A percentile compares a stretch with the other conserved stretches of the same genome.
These are phyloP conservation scores for Bolborhynchus lineola DNA, from an alignment of 2,113 vertebrate species.

Conservation along the genomic window DNA sequence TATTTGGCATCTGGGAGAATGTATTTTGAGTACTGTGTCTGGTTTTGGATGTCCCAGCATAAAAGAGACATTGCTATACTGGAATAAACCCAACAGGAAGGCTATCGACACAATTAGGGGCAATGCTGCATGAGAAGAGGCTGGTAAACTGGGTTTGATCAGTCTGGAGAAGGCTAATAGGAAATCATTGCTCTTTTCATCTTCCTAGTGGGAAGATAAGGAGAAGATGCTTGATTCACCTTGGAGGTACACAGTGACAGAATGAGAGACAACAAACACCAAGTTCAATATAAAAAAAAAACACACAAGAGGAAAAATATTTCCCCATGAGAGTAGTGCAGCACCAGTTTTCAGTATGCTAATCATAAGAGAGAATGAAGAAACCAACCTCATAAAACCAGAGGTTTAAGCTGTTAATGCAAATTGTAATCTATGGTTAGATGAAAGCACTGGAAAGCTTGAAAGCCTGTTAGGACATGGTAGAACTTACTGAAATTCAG, in stretches of 20 bases:
- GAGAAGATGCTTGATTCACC: not conserved
- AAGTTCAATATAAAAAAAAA: not conserved
- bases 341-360: not conserved
- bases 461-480: not conserved
- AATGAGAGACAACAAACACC: not conserved
- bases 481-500: not conserved
- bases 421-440: not conserved
- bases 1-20: not conserved
- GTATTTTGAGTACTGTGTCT: not conserved
- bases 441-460: not conserved
- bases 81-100: not conserved
- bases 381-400: not conserved
- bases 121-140: not conserved
- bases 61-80: not conserved
- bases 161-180: not conserved
- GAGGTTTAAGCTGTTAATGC: not conserved
- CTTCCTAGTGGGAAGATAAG: not conserved
- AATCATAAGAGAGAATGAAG: not conserved
- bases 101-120: not conserved
- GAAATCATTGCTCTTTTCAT: not conserved
- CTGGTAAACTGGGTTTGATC: not conserved
- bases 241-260: not conserved
- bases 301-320: not conserved
- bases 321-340: not conserved
- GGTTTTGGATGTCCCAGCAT: not conserved